These are phyloP conservation scores for Myrmecophaga tridactyla DNA, from an alignment of 2,113 vertebrate genomes.

Conservation along the genomic window DNA sequence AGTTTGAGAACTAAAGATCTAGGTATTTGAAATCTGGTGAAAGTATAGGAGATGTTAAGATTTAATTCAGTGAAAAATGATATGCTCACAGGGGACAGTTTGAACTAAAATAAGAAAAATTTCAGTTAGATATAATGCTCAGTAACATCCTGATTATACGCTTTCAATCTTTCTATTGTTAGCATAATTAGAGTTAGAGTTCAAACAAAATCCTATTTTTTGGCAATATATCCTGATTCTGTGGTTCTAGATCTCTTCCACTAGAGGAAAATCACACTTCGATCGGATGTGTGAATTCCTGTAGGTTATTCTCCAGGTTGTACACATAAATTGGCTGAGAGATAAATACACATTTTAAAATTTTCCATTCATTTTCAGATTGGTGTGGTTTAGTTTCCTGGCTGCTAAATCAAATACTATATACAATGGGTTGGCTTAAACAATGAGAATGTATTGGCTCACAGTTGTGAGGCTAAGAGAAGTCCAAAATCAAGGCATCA, in stretches of 20 bases:
- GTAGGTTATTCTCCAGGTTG: background rate
- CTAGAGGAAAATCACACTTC: background rate
- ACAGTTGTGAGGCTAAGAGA: no score
- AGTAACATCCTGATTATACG: background rate
- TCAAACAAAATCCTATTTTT: background rate
- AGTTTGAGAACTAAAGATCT: background rate
- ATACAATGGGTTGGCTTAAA: no score
- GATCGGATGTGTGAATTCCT: background rate
- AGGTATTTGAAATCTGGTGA: background rate
- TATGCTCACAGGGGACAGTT: background rate
- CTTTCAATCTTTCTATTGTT: background rate
- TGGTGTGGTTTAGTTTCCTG: no score
- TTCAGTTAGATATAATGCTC: background rate
- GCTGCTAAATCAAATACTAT: no score
- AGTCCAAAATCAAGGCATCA: no score
- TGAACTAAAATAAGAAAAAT: background rate
- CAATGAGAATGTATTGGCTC: no score
- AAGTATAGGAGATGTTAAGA: background rate
- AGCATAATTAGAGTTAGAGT: background rate
- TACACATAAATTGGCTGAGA: background rate
- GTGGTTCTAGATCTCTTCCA: background rate
- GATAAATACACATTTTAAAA: background rate
- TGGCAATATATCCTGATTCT: background rate
- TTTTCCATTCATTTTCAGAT: background rate
- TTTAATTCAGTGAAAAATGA: background rate